Conservation (phyloP, 2,797 vertebrate genomes). For the Erethizon dorsatum region DNA sequence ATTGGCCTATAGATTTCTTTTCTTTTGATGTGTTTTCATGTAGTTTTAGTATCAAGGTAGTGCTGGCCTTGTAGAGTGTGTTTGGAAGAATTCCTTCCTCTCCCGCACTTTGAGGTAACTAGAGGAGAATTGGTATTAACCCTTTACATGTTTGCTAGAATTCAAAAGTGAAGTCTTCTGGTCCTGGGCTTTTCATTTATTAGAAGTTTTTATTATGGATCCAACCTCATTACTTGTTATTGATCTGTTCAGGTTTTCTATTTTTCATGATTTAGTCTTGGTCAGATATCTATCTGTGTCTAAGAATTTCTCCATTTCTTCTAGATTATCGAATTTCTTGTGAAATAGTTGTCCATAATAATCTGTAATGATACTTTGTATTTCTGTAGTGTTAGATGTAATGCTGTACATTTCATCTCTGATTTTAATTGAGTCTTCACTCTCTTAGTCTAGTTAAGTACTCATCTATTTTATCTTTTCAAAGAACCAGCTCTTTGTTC, state of each 20-base stretch:
- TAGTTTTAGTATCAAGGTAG: neutral
- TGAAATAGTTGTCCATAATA: neutral
- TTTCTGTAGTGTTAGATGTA: neutral
- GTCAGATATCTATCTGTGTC: neutral
- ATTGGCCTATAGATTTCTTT: neutral
- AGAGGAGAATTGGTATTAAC: neutral
- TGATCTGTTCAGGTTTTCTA: neutral
- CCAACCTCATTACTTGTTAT: neutral
- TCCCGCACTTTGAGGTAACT: neutral
- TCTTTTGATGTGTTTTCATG: neutral
- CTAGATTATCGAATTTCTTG: neutral
- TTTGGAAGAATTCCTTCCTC: neutral
- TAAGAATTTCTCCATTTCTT: neutral
- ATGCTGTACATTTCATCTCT: neutral
- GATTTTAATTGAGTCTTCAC: neutral
- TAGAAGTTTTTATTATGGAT: neutral
- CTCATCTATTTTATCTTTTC: neutral
- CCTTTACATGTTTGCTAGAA: neutral
- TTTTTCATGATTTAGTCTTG: neutral
- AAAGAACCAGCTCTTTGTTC: neutral
- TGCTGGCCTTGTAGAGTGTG: neutral
- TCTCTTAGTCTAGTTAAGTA: neutral
- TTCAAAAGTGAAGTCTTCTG: neutral
- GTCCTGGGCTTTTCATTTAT: neutral
- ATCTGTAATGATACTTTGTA: neutral